Evolutionary conservation across 2,888 invertebrate genomes (phyloP).

Genomic region (Morinoia aosen): DNA sequence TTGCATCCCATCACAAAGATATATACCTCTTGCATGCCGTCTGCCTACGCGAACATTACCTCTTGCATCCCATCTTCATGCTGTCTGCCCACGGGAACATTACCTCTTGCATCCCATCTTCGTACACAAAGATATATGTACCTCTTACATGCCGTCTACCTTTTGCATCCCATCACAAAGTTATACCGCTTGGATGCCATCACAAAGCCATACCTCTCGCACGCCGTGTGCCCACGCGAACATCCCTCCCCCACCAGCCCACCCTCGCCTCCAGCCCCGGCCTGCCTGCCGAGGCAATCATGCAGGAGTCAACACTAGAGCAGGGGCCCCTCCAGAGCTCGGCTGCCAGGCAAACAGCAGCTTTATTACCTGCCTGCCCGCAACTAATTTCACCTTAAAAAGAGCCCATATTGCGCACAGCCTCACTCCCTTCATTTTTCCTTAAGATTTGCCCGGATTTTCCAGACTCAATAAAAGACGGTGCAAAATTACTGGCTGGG

Average conservation of each 20-base stretch:
- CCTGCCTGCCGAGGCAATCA: slow-evolving; percentile 41
- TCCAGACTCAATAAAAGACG: background rate
- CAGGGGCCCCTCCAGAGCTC: slow-evolving; percentile 18
- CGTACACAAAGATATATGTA: no score
- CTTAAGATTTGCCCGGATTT: background rate
- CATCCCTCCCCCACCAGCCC: background rate
- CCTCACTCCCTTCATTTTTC: background rate
- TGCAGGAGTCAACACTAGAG: slow-evolving; percentile 44
- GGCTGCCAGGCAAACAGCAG: slow-evolving; percentile 32
- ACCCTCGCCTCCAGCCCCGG: background rate
- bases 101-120: no score
- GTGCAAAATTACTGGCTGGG: background rate
- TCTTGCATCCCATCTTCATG: no score
- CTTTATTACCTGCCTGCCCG: slow-evolving; percentile 45
- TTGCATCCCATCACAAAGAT: no score
- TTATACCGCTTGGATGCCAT: no score
- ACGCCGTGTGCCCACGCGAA: background rate
- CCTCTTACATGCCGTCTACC: no score
- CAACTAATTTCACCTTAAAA: slow-evolving; percentile 28
- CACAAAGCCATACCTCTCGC: no score
- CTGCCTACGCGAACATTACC: background rate
- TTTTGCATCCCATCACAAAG: no score
- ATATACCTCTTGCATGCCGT: no score
- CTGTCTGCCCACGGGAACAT: no score
- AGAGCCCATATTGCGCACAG: slow-evolving; percentile 29